These are phyloP conservation scores for Acromyrmex charruanus DNA, from an alignment of 1,140 invertebrate genomes.

Conservation along the genomic window DNA sequence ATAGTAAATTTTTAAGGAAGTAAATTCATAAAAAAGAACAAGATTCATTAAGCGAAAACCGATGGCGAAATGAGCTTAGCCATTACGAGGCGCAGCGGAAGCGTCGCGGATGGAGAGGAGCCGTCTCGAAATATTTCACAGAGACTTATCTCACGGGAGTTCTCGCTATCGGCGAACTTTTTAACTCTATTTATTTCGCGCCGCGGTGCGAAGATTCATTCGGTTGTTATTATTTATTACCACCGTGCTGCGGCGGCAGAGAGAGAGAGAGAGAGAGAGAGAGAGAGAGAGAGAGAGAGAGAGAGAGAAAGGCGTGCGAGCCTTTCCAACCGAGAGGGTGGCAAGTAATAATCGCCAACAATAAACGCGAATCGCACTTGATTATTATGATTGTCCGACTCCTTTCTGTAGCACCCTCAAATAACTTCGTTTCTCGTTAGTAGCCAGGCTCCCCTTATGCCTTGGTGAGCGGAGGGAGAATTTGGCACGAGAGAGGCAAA, in stretches of 20 bases:
- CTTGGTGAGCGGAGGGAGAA: conserved; percentile 66
- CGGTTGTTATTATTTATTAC: conserved; percentile 84
- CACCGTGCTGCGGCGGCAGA: neutral
- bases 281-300: too few relatives aligned
- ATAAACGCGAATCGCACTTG: conserved; percentile 85
- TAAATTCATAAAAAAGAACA: conserved; percentile 32
- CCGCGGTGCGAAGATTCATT: conserved; percentile 80
- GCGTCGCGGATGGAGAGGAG: conserved; percentile 15
- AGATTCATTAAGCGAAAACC: conserved; percentile 58
- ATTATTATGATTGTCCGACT: conserved; percentile 86
- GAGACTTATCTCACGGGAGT: conserved; percentile 48
- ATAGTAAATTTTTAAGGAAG: conserved; percentile 21
- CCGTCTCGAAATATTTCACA: conserved; percentile 54
- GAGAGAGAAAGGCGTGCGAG: neutral
- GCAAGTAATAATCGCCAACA: conserved; percentile 83
- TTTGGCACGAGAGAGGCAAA: conserved; percentile 45
- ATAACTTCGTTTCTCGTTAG: conserved; percentile 85
- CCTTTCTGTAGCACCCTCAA: conserved; percentile 83
- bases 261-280: too few relatives aligned
- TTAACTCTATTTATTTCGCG: conserved; percentile 81
- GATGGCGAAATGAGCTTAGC: conserved; percentile 53
- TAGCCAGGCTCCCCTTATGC: conserved; percentile 75
- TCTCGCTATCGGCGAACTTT: conserved; percentile 62
- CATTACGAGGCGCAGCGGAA: conserved; percentile 45
- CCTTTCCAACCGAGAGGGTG: conserved; percentile 78